Conservation (phyloP, 2,888 invertebrate species). For the Agrochola lychnidis region DNA sequence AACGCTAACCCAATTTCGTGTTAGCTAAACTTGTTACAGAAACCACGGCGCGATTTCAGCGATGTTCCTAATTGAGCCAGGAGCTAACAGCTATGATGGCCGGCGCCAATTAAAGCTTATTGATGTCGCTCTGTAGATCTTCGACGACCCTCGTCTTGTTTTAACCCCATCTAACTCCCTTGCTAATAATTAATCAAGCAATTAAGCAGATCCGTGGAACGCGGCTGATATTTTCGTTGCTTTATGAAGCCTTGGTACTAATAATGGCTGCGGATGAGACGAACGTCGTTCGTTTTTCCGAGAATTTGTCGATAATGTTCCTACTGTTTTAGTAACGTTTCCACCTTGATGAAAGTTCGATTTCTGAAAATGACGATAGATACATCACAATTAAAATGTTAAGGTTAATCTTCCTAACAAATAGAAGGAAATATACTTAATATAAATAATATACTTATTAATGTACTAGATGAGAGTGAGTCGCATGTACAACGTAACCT, state of each 20-base stretch:
- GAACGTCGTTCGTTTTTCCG: background rate
- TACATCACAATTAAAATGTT: background rate
- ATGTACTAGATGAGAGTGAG: too few relatives aligned
- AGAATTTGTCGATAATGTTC: conserved; percentile 7
- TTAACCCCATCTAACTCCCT: conserved; percentile 85
- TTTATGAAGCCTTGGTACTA: conserved; percentile 61
- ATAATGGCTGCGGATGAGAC: conserved; percentile 15
- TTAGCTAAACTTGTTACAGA: conserved; percentile 64
- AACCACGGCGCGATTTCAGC: conserved; percentile 64
- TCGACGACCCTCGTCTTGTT: conserved; percentile 87
- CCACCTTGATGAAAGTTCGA: background rate
- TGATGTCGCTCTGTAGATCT: conserved; percentile 87
- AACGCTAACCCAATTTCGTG: conserved; percentile 64
- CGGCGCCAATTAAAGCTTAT: conserved; percentile 88
- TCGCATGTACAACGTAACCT: too few relatives aligned
- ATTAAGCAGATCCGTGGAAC: conserved; percentile 82
- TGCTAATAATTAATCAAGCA: conserved; percentile 89
- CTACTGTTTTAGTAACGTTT: background rate
- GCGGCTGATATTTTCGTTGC: conserved; percentile 77
- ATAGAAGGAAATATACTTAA: background rate
- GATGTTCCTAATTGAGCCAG: conserved; percentile 85
- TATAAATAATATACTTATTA: too few relatives aligned
- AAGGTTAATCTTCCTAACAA: background rate
- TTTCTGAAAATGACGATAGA: background rate
- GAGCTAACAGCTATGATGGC: conserved; percentile 85